Percentiles rank a stretch among this genome's conserved stretches.
Evolutionary conservation across 2,888 invertebrate species (phyloP).

Genomic region (Entomobrya proxima): DNA sequence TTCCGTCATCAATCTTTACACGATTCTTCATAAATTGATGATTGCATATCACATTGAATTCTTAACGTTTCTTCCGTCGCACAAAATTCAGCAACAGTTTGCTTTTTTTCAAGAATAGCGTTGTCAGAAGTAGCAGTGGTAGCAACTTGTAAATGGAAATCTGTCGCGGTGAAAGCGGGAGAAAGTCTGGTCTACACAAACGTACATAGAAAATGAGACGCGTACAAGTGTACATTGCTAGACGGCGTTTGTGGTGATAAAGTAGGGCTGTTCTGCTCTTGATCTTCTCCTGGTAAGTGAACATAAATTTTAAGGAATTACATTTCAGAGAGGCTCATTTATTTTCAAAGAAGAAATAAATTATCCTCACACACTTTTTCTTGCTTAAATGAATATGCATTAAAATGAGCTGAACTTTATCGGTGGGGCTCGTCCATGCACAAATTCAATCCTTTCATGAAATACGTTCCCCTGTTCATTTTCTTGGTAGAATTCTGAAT

Average conservation of each 20-base stretch:
- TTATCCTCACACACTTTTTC: not conserved
- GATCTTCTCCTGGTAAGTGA: slow-evolving; percentile 14
- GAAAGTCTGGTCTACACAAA: not conserved
- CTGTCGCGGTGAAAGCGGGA: slow-evolving; percentile 9
- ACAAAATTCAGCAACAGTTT: slow-evolving; percentile 40
- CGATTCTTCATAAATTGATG: not conserved
- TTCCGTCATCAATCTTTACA: not conserved
- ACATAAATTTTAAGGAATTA: slow-evolving; percentile 1
- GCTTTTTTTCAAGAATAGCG: not conserved
- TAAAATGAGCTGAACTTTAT: not conserved
- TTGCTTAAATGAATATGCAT: not conserved
- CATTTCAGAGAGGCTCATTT: not conserved
- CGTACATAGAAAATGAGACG: not conserved
- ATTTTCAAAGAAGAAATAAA: not conserved
- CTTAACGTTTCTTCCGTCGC: not conserved
- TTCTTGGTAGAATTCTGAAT: not conserved
- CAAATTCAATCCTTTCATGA: not conserved
- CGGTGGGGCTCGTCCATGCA: not conserved
- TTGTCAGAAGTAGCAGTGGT: too few relatives aligned
- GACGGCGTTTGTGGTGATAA: not conserved
- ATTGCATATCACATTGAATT: not conserved
- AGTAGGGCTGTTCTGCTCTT: not conserved
- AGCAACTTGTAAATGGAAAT: not conserved
- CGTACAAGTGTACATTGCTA: not conserved
- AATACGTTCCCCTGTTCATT: not conserved